A percentile compares a stretch with the other conserved stretches of the same genome.
Evolutionary conservation across 2,113 vertebrate genomes (phyloP).

Genomic region (Rhinogobius similis): DNA sequence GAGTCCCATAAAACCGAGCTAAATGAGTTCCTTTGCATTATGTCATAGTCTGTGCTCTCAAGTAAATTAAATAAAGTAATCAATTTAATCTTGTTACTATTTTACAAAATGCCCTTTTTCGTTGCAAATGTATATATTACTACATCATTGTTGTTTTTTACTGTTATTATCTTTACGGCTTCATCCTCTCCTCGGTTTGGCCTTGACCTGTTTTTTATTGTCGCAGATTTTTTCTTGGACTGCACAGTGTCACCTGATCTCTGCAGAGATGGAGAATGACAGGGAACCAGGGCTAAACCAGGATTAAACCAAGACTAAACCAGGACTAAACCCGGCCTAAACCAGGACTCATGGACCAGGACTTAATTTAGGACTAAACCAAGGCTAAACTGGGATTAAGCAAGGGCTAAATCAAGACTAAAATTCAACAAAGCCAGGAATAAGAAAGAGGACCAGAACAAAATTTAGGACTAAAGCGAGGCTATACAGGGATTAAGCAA

Average conservation of each 20-base stretch:
- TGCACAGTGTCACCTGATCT: slow-evolving; percentile 85
- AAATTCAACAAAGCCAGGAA: too few relatives aligned
- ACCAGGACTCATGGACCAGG: too few relatives aligned
- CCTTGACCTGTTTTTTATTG: slow-evolving; percentile 20
- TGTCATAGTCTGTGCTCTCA: slow-evolving; percentile 6
- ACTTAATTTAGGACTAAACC: too few relatives aligned
- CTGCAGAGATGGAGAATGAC: slow-evolving; percentile 85
- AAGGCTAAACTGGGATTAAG: neutral
- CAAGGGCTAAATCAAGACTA: too few relatives aligned
- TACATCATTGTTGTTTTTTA: slow-evolving; percentile 23
- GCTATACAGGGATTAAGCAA: too few relatives aligned
- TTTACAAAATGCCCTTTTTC: slow-evolving; percentile 15
- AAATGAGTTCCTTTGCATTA: slow-evolving; percentile 9
- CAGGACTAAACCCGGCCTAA: neutral
- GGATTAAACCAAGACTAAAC: neutral
- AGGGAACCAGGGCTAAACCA: neutral
- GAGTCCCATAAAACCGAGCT: neutral
- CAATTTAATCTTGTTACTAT: slow-evolving; percentile 8
- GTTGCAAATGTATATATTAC: slow-evolving; percentile 17
- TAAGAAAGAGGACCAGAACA: too few relatives aligned
- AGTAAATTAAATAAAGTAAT: slow-evolving; percentile 9
- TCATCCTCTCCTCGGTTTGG: slow-evolving; percentile 22
- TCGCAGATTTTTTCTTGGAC: too few relatives aligned
- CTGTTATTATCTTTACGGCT: slow-evolving; percentile 21
- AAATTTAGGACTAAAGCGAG: too few relatives aligned